Base-by-base conservation (phyloP, 2,113 vertebrate species). In the Aegotheles bennettii region DNA sequence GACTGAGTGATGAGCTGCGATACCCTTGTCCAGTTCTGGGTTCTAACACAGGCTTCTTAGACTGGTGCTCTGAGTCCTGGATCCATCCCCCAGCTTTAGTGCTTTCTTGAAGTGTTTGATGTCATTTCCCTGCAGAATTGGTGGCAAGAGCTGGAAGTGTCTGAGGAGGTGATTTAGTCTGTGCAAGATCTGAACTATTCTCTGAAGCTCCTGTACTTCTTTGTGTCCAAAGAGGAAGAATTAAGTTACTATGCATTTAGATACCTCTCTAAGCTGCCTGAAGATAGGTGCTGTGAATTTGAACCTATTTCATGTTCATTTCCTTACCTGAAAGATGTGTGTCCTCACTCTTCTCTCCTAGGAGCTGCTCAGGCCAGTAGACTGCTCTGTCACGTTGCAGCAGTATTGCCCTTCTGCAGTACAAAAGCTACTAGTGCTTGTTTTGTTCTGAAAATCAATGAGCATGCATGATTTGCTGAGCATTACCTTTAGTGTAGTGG, bases 391-490 rank as follows among this genome's bases (percentile, higher is more conserved):
- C 33, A 4, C 24, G 8, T 19, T 11, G 63, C 54, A 38, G 38
- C 33, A 28, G 20, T 21, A 10, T 3, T 70, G 63, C 18, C 47
- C 36, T 74, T 63, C 19, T 25, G 54, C 74, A 36, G 48, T n/a
- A 50, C 15, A 18, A 29, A 73, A 87, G 53, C 73, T 61, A 4
- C 48, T 28, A 2, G 56, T 20, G 59, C 18, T 68, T 53, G 31
- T 23, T 75, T 59, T 73, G 54, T 71, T 94, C 63, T 59, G 79
- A 79, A 89, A 91, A 71, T 77, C 76, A 47, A 3, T 35, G 14
- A 13, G 25, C 31, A 2, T 6, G 4, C 0, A 12, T 50, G 70
- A 43, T 84, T 91, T 87, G 38, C 43, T 70, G 71, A 60, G 38
- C 42, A 10, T 79, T 92, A 25, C 51, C 33, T 77, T 87, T 33